These are phyloP conservation scores for Enoplolaimus lenunculus DNA, from an alignment of 2,888 invertebrate species.

Conservation along the genomic window DNA sequence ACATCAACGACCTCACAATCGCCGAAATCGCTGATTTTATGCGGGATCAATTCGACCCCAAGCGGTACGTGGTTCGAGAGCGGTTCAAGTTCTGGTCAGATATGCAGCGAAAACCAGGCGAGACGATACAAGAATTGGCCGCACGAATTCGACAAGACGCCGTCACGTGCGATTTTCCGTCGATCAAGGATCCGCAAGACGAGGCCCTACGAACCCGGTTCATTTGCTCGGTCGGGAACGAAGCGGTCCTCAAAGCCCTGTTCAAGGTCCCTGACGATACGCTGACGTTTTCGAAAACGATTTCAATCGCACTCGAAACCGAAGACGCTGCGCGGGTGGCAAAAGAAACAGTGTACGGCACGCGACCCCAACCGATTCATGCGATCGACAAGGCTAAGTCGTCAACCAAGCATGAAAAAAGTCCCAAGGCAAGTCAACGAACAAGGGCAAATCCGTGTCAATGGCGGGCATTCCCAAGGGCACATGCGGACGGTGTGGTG, in stretches of 20 bases:
- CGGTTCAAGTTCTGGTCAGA: too few species aligned
- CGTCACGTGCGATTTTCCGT: conserved; percentile 24
- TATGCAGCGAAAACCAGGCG: conserved; percentile 26
- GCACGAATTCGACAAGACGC: conserved; percentile 26
- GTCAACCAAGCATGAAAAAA: too few species aligned
- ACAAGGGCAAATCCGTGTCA: too few species aligned
- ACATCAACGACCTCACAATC: too few species aligned
- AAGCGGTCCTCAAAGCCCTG: conserved; percentile 25
- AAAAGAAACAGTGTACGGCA: conserved; percentile 25
- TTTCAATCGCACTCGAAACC: conserved; percentile 26
- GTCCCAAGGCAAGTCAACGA: too few species aligned
- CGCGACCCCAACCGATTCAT: conserved; percentile 19
- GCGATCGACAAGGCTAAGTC: conserved; percentile 22
- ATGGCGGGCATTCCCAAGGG: too few species aligned
- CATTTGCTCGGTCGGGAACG: conserved; percentile 25
- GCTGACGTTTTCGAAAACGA: conserved; percentile 22
- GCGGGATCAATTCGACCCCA: conserved; percentile 24
- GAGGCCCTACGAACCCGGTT: conserved; percentile 26
- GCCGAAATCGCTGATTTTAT: too few species aligned
- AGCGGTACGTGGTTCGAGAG: too few species aligned
- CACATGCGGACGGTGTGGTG: too few species aligned
- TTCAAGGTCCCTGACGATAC: conserved; percentile 25
- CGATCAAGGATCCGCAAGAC: too few species aligned
- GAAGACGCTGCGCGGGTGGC: conserved; percentile 26
- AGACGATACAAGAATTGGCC: conserved; percentile 25